Evolutionary conservation across 2,113 vertebrate species (phyloP).

Genomic region (Oncorhynchus masou): DNA sequence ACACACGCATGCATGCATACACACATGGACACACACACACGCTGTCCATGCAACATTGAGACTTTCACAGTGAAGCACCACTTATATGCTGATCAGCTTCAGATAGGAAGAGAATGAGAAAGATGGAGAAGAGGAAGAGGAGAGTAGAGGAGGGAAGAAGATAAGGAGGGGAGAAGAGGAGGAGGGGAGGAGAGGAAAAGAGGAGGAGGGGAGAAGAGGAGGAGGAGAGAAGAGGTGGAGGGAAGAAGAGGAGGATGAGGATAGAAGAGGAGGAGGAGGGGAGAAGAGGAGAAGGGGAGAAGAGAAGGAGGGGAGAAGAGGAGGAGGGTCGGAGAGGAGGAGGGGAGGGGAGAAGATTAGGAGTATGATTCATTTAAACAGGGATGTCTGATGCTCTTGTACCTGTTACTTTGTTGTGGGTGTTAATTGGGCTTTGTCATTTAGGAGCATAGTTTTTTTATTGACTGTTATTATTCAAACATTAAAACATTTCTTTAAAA

Average conservation of each 20-base stretch:
- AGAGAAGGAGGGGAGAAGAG: neutral
- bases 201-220: too few relatives aligned
- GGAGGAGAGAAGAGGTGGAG: neutral
- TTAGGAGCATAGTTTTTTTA: neutral
- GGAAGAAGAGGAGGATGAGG: too few relatives aligned
- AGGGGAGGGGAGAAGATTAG: neutral
- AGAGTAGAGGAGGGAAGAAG: too few relatives aligned
- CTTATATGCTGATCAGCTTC: conserved; percentile 8
- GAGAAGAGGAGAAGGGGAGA: neutral
- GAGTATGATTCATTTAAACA: conserved; percentile 3
- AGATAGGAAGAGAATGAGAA: neutral
- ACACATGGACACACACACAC: conserved; percentile 5
- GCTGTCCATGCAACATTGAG: neutral
- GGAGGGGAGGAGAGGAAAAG: too few relatives aligned
- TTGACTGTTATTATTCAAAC: neutral
- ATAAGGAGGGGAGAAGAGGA: too few relatives aligned
- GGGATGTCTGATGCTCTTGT: conserved; percentile 9
- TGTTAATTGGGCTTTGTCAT: neutral
- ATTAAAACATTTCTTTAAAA: neutral
- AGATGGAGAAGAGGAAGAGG: neutral
- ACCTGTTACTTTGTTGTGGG: neutral
- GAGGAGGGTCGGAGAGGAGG: neutral
- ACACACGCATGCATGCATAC: neutral
- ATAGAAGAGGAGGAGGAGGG: too few relatives aligned
- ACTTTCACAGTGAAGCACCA: neutral